Percentiles rank a stretch among this genome's conserved stretches.
Evolutionary conservation across 2,888 invertebrate genomes (phyloP).

Genomic region (Apodemia duryi): DNA sequence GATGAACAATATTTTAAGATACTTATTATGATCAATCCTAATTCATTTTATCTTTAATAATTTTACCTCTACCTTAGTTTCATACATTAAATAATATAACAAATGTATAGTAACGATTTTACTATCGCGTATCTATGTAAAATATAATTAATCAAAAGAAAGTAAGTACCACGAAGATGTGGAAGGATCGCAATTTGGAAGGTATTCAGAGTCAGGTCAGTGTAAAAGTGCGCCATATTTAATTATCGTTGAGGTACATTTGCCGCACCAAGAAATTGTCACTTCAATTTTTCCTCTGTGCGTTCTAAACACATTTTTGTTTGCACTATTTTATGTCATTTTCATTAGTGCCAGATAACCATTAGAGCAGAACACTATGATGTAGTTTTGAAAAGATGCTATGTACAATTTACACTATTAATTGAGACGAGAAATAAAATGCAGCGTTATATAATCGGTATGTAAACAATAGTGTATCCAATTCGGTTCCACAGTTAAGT

Average conservation of each 20-base stretch:
- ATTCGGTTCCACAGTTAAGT: no score
- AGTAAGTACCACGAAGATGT: constrained; percentile 37
- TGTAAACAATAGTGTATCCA: no score
- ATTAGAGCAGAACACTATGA: not conserved
- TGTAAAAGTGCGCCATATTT: constrained; percentile 78
- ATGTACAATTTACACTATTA: not conserved
- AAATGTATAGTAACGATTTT: not conserved
- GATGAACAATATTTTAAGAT: no score
- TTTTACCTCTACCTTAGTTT: not conserved
- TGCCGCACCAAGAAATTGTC: constrained; percentile 44
- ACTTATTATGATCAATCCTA: no score
- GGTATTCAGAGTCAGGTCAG: constrained; percentile 70
- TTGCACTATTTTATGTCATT: not conserved
- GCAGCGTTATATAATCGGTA: no score
- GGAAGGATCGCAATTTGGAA: constrained; percentile 75
- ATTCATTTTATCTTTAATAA: not conserved
- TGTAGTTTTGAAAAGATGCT: not conserved
- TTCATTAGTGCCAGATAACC: not conserved
- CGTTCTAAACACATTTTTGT: not conserved
- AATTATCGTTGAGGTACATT: constrained; percentile 68
- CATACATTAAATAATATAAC: not conserved
- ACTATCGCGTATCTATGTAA: not conserved
- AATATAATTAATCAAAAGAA: not conserved
- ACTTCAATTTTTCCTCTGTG: constrained; percentile 39
- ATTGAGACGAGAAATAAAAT: not conserved